These are phyloP conservation scores for Cephus spinipes DNA, from an alignment of 2,888 invertebrate genomes.

Conservation along the genomic window DNA sequence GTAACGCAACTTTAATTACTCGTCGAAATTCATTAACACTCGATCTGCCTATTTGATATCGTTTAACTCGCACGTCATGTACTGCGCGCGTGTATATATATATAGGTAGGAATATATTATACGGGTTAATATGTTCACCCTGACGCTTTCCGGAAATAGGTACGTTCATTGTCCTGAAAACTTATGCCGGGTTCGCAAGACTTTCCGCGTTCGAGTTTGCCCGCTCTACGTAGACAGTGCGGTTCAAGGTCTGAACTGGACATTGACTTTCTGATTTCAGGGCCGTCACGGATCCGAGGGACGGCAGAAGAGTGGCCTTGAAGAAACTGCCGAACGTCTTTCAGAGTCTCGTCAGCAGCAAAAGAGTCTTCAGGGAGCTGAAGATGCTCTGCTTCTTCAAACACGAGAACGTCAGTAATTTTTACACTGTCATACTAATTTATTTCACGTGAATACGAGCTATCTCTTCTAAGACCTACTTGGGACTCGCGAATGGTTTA, in stretches of 20 bases:
- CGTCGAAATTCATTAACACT: background rate
- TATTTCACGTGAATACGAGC: background rate
- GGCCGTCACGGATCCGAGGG: slow-evolving; percentile 99
- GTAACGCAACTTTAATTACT: background rate
- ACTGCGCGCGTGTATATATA: too few species aligned
- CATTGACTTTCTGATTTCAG: slow-evolving; percentile 73
- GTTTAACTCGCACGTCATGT: background rate
- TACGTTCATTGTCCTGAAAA: background rate
- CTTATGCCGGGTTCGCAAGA: background rate
- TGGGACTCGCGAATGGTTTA: background rate
- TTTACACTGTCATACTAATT: slow-evolving; percentile 6
- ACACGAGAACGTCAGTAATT: slow-evolving; percentile 97
- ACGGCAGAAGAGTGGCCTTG: slow-evolving; percentile 96
- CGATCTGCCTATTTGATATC: background rate
- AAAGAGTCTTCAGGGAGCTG: slow-evolving; percentile 98
- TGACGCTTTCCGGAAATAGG: background rate
- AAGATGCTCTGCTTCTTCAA: slow-evolving; percentile 99
- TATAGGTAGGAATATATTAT: too few species aligned
- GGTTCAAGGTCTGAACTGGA: background rate
- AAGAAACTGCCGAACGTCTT: slow-evolving; percentile 99
- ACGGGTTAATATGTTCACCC: background rate
- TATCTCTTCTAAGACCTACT: background rate
- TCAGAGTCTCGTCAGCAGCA: slow-evolving; percentile 98
- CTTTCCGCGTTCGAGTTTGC: background rate
- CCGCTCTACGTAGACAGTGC: background rate